A percentile compares a stretch with the other conserved stretches of the same genome.
Conservation (phyloP, 1,140 invertebrate genomes). For the Cherax quadricarinatus region DNA sequence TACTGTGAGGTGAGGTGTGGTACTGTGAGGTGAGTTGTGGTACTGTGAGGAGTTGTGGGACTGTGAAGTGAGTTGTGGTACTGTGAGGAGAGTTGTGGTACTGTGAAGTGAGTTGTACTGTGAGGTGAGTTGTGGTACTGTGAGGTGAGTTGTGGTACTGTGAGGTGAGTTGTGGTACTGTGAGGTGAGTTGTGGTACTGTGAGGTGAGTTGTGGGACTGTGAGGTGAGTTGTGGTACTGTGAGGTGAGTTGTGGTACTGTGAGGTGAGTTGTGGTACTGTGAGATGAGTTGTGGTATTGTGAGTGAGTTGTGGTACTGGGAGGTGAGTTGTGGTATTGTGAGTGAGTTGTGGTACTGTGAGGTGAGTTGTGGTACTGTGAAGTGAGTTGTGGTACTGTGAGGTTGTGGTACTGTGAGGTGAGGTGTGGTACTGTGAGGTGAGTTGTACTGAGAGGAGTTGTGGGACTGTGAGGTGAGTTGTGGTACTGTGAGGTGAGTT, state of each 20-base stretch:
- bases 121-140: too few species aligned
- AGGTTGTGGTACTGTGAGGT: constrained; percentile 99
- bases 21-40: constrained; percentile 90
- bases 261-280: too few species aligned
- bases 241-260: background rate
- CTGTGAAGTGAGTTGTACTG: too few species aligned
- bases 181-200: constrained; percentile 87
- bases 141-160: constrained; percentile 86
- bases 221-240: constrained; percentile 83
- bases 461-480: too few species aligned
- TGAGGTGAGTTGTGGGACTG: constrained; percentile 96
- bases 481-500: too few species aligned
- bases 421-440: constrained; percentile 68
- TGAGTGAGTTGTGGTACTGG: too few species aligned
- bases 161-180: constrained; percentile 83
- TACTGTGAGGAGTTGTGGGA: too few species aligned
- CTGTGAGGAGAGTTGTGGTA: too few species aligned
- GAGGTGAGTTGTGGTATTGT: constrained; percentile 88
- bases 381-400: constrained; percentile 82
- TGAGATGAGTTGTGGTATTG: too few species aligned
- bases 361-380: constrained; percentile 91
- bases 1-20: constrained; percentile 96
- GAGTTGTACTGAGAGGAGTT: background rate
- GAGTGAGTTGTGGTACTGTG: constrained; percentile 80
- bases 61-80: background rate